Conservation (phyloP, 2,888 invertebrate genomes). For the Nematopogon swammerdamellus region DNA sequence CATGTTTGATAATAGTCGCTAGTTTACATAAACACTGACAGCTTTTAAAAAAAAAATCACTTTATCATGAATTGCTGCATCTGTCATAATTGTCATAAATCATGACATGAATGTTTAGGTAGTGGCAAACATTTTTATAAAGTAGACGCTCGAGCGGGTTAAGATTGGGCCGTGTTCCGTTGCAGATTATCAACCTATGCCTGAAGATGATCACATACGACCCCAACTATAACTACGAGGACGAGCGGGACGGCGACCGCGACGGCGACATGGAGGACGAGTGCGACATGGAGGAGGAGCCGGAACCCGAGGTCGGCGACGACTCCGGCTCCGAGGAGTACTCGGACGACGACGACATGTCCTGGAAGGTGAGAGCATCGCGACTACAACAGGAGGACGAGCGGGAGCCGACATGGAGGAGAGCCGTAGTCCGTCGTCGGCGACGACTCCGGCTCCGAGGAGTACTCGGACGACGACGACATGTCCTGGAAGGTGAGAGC, state of each 20-base stretch:
- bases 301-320: constrained; percentile 65
- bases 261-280: constrained; percentile 57
- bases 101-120: too few relatives aligned
- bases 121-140: too few relatives aligned
- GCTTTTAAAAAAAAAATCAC: too few relatives aligned
- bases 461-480: constrained; percentile 99
- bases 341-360: constrained; percentile 99
- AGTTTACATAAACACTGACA: too few relatives aligned
- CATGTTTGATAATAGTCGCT: too few relatives aligned
- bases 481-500: constrained; percentile 97
- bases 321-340: constrained; percentile 92
- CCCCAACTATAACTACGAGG: constrained; percentile 99
- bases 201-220: constrained; percentile 92
- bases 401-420: constrained; percentile 69
- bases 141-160: too few relatives aligned
- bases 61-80: too few relatives aligned
- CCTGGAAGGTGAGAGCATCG: constrained; percentile 96
- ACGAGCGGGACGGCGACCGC: constrained; percentile 66
- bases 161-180: too few relatives aligned
- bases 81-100: too few relatives aligned
- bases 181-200: constrained; percentile 80
- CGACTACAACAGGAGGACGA: constrained; percentile 97
- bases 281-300: constrained; percentile 70
- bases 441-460: constrained; percentile 82
- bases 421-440: constrained; percentile 66